Evolutionary conservation across 2,113 vertebrate species (phyloP).

Genomic region (Chlorocebus sabaeus): DNA sequence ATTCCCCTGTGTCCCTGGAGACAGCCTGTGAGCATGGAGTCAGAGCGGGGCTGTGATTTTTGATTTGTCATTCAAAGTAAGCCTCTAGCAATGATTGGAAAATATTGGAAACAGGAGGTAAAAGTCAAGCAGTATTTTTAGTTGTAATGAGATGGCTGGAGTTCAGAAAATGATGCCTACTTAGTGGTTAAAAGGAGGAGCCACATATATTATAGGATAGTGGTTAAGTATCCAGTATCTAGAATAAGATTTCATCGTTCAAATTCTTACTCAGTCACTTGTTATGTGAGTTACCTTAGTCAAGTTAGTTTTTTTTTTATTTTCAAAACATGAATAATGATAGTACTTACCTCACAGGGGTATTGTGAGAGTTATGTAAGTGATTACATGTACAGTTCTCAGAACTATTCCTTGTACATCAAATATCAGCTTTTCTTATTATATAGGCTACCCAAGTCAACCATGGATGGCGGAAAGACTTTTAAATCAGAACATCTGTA

Average conservation of each 20-base stretch:
- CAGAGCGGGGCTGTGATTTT: neutral
- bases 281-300: neutral
- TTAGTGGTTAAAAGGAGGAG: neutral
- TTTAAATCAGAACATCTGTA: no score
- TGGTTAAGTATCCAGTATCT: neutral
- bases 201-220: neutral
- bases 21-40: neutral
- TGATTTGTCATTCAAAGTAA: neutral
- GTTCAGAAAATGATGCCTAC: neutral
- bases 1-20: neutral
- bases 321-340: neutral
- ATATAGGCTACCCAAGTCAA: neutral
- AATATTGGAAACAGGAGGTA: neutral
- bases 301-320: neutral
- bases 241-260: neutral
- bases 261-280: neutral
- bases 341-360: neutral
- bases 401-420: neutral
- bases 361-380: neutral
- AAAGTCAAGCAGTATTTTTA: neutral
- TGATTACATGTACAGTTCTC: neutral
- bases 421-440: neutral
- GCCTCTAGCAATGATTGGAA: neutral
- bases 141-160: neutral
- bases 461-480: neutral